Evolutionary conservation across 2,113 vertebrate genomes (phyloP).

Genomic region (Hymenochirus boettgeri): DNA sequence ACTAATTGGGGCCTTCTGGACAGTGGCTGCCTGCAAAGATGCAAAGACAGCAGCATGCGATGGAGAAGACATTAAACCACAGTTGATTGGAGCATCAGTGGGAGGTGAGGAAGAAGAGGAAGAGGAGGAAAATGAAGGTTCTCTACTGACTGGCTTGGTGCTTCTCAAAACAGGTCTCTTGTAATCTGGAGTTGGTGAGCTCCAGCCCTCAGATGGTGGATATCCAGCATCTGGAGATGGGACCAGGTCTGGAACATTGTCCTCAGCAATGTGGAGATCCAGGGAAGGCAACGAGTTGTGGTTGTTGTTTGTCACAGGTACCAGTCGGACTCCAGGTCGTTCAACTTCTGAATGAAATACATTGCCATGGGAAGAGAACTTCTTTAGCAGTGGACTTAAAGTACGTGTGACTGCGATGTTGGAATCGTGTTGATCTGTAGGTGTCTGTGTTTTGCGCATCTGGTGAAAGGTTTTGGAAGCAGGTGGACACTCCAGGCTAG

Average conservation of each 20-base stretch:
- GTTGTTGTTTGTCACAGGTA: slow-evolving; percentile 48
- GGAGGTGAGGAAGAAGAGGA: slow-evolving; percentile 23
- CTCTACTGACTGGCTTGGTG: slow-evolving; percentile 44
- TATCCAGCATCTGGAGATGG: slow-evolving; percentile 50
- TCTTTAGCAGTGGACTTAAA: slow-evolving; percentile 53
- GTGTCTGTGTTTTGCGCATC: slow-evolving; percentile 45
- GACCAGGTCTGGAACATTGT: slow-evolving; percentile 39
- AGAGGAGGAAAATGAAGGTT: slow-evolving; percentile 46
- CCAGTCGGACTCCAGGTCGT: slow-evolving; percentile 41
- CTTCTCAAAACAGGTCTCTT: slow-evolving; percentile 34
- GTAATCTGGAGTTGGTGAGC: slow-evolving; percentile 33
- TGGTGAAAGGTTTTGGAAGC: slow-evolving; percentile 50
- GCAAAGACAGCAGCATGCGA: slow-evolving; percentile 43
- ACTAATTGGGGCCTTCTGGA: slow-evolving; percentile 62
- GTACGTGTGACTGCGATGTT: slow-evolving; percentile 17
- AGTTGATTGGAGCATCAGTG: slow-evolving; percentile 7
- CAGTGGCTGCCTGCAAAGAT: slow-evolving; percentile 54
- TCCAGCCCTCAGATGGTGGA: slow-evolving; percentile 47
- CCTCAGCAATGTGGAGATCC: slow-evolving; percentile 69
- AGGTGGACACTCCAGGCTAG: slow-evolving; percentile 70
- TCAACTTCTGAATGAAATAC: slow-evolving; percentile 61
- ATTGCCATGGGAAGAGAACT: slow-evolving; percentile 66
- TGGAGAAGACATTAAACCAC: slow-evolving; percentile 7
- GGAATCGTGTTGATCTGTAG: slow-evolving; percentile 34
- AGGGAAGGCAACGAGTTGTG: slow-evolving; percentile 63